These are phyloP conservation scores for Arbacia lixula DNA, from an alignment of 53 echinoderm and acorn worm species.

Conservation along the genomic window DNA sequence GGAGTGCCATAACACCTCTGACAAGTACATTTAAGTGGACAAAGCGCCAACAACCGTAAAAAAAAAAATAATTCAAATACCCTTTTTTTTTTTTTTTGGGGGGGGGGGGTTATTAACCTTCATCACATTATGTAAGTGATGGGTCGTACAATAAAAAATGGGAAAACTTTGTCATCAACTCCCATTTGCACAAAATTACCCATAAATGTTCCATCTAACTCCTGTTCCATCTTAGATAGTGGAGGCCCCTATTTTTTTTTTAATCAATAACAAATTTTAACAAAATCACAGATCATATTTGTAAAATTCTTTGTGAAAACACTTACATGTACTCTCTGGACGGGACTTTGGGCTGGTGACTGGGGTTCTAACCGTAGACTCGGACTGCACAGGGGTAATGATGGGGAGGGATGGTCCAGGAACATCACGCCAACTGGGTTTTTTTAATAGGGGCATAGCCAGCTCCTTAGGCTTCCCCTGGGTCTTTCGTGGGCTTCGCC, in stretches of 20 bases:
- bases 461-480: slow-evolving; percentile 26
- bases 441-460: slow-evolving; percentile 30
- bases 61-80: slow-evolving; percentile 27
- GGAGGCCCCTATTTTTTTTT: slow-evolving; percentile 20
- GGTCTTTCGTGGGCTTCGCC: slow-evolving; percentile 21
- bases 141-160: slow-evolving; percentile 15
- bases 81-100: slow-evolving; percentile 8
- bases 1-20: slow-evolving; percentile 20
- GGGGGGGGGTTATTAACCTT: slow-evolving; percentile 22
- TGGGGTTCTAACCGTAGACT: slow-evolving; percentile 10
- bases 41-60: slow-evolving; percentile 27
- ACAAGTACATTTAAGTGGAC: slow-evolving; percentile 30
- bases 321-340: slow-evolving; percentile 30
- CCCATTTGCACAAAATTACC: slow-evolving; percentile 26
- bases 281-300: slow-evolving; percentile 24
- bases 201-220: slow-evolving; percentile 28
- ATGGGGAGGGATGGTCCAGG: slow-evolving; percentile 30
- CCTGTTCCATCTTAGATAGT: slow-evolving; percentile 17
- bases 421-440: slow-evolving; percentile 11
- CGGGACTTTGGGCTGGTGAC: slow-evolving; percentile 27
- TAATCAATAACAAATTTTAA: background rate
- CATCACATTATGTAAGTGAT: slow-evolving; percentile 30
- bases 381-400: slow-evolving; percentile 16
- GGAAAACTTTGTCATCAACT: slow-evolving; percentile 24
- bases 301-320: slow-evolving; percentile 27